phyloP scores from a whole-genome alignment of 2,113 vertebrate species.

The Columbina picui region DNA sequence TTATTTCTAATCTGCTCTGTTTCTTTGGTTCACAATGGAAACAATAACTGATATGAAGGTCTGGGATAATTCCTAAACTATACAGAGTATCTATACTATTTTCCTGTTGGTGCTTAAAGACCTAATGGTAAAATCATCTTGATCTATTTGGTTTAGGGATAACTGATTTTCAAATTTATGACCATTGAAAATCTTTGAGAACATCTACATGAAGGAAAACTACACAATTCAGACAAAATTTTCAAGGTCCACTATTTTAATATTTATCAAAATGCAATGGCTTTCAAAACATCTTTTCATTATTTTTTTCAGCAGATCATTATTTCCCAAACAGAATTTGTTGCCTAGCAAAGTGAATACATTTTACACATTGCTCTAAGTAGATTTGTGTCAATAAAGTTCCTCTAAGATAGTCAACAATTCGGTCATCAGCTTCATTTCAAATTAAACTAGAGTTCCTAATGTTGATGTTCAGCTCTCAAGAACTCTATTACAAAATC shows the following conservation, averaged over 20 bases:
- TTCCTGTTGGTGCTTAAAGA: background rate
- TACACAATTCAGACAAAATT: background rate
- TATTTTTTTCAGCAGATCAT: background rate
- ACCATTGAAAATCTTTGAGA: background rate
- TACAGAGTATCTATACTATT: background rate
- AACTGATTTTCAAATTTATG: background rate
- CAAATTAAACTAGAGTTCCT: background rate
- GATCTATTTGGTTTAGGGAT: background rate
- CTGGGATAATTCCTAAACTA: background rate
- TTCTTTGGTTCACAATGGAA: background rate
- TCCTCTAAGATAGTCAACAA: background rate
- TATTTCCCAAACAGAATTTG: background rate
- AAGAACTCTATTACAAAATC: constrained; percentile 17
- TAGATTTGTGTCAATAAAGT: background rate
- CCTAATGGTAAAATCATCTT: background rate
- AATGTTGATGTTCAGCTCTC: background rate
- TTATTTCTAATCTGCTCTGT: background rate
- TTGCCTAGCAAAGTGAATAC: background rate
- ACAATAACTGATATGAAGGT: background rate
- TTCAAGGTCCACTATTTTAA: background rate
- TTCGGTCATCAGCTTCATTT: background rate
- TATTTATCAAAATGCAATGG: background rate
- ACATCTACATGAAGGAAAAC: background rate
- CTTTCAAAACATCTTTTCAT: background rate
- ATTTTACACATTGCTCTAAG: background rate